Percentiles rank a stretch among this genome's conserved stretches.
These are phyloP conservation scores for silkworm (Bombyx mori) DNA, from an alignment of 1,140 invertebrate genomes.

Conservation along the genomic window DNA sequence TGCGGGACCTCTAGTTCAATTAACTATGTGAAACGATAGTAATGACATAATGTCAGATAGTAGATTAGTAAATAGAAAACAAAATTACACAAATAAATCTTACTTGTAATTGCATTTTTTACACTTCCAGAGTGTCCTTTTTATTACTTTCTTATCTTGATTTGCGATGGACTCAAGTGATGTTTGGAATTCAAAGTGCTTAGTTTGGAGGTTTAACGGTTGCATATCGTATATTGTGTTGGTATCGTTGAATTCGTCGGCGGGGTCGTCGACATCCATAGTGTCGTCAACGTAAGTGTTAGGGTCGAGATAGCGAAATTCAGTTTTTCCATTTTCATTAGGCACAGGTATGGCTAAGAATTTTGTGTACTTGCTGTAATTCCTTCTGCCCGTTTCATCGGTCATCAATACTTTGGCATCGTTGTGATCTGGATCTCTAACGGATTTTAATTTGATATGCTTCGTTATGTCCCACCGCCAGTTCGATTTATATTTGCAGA, in stretches of 20 bases:
- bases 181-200: slow-evolving; percentile 17
- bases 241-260: slow-evolving; percentile 28
- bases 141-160: slow-evolving; percentile 56
- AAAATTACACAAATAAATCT: slow-evolving; percentile 24
- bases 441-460: slow-evolving; percentile 91
- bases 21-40: no score
- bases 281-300: slow-evolving; percentile 38
- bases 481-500: slow-evolving; percentile 93
- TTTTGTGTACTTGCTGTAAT: slow-evolving; percentile 94
- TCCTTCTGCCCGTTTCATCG: slow-evolving; percentile 90
- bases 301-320: slow-evolving; percentile 55
- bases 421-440: slow-evolving; percentile 84
- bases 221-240: slow-evolving; percentile 46
- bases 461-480: slow-evolving; percentile 97
- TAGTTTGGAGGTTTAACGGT: slow-evolving; percentile 61
- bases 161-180: slow-evolving; percentile 38
- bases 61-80: no score
- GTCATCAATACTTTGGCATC: slow-evolving; percentile 88
- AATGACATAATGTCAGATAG: no score
- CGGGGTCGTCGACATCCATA: slow-evolving; percentile 43
- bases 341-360: slow-evolving; percentile 82
- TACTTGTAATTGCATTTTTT: slow-evolving; percentile 88
- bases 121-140: slow-evolving; percentile 77
- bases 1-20: no score
- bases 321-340: slow-evolving; percentile 66